Evolutionary conservation across 2,797 vertebrate genomes (phyloP), one percentile per base, ranked within the genome.

Genomic region (Coregonus ussuriensis): DNA sequence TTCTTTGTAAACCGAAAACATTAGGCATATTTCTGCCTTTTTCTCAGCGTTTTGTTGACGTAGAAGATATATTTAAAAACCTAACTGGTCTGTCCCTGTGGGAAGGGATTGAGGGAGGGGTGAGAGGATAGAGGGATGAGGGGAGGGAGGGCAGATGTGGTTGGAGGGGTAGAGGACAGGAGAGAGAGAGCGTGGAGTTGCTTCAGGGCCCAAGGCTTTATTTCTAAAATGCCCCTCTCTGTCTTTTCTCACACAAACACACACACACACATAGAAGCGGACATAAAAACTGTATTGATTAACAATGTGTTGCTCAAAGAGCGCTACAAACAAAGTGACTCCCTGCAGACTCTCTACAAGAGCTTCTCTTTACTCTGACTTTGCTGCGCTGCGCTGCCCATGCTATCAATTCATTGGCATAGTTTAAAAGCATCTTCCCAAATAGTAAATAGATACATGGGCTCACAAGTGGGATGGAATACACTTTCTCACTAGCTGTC

Each of bases 291-390:
- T 6, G 35, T 74, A 41, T 74, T 21, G 63, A 66, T 13, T 14
- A 66, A 25, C 11, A 65, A 29, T 65, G 75, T 47, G 69, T 13
- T 4, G 11, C 51, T 74, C 72, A 79, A 74, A 77, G 16, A 56
- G 54, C 1, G 54, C 5, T 56, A 6, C 16, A 56, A 56, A 56
- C 54, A 56, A 56, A 56, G 3, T 14, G 54, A 56, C 54, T 56
- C 54, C 54, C 54, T n/a, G n/a, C 6, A 56, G 54, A n/a, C 54
- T 41, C 54, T 56, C 18, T 18, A 56, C 53, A n/a, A 56, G 54
- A 16, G 18, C 54, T 6, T n/a, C 54, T 56, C 54, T 56, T 56
- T n/a, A 6, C 18, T 56, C 18, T 56, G 54, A 56, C 54, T 54
- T 54, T 54, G 7, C 53, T 14, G 18, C 18, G n/a, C n/a, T n/a